Conservation (phyloP, 35 echinoderm and acorn worm species). For the Acanthaster planci region DNA sequence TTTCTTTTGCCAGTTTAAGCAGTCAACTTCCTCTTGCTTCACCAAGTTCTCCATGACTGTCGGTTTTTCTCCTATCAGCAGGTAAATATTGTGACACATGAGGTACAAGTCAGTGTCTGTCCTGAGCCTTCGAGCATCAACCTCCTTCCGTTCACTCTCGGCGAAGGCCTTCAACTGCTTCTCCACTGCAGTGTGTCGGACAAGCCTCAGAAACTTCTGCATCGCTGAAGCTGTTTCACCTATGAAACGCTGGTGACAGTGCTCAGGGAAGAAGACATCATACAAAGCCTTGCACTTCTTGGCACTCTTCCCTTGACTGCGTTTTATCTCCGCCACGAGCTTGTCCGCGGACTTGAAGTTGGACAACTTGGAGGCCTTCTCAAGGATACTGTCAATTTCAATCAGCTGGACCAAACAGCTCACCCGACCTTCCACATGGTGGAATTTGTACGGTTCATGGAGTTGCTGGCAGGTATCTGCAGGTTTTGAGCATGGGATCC, state of each 20-base stretch:
- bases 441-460: constrained; percentile 7
- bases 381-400: constrained; percentile 11
- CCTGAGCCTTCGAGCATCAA: background rate
- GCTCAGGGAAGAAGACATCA: constrained; percentile 44
- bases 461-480: background rate
- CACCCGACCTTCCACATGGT: background rate
- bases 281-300: constrained; percentile 24
- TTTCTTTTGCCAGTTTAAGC: constrained; percentile 8
- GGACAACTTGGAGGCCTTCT: background rate
- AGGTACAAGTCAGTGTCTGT: constrained; percentile 37
- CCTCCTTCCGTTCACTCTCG: background rate
- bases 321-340: background rate
- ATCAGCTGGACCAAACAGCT: constrained; percentile 17
- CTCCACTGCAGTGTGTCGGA: background rate
- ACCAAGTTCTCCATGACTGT: constrained; percentile 49
- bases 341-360: background rate
- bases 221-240: constrained; percentile 22
- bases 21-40: constrained; percentile 18
- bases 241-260: constrained; percentile 40
- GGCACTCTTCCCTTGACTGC: background rate
- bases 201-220: background rate
- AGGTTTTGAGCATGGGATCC: constrained; percentile 23
- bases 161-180: constrained; percentile 22
- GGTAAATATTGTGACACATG: constrained; percentile 28
- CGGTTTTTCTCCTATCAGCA: constrained; percentile 6